phyloP scores from a whole-genome alignment of 1,140 invertebrate genomes.

The Cepaea nemoralis region DNA sequence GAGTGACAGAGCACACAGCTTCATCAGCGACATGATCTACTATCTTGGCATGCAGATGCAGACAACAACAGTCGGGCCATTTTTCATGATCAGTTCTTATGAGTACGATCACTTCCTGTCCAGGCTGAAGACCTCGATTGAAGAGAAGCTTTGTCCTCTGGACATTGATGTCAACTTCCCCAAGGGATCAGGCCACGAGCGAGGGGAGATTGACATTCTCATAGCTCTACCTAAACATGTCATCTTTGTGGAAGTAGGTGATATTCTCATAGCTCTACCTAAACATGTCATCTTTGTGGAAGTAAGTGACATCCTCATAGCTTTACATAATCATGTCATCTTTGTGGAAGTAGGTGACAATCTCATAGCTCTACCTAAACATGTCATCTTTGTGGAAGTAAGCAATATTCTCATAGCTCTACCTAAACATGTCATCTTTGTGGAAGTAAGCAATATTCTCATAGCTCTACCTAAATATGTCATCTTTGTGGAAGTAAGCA shows the following conservation, averaged over 20 bases:
- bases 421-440: too few species aligned
- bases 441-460: too few species aligned
- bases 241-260: slow-evolving; percentile 22
- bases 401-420: too few species aligned
- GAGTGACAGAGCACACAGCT: slow-evolving; percentile 29
- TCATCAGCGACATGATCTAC: slow-evolving; percentile 8
- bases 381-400: too few species aligned
- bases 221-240: not conserved
- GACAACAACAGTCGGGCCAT: not conserved
- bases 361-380: too few species aligned
- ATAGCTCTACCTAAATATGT: too few species aligned
- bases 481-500: too few species aligned
- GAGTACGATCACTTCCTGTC: slow-evolving; percentile 33
- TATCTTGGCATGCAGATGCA: not conserved
- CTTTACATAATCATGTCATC: too few species aligned
- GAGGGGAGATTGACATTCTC: slow-evolving; percentile 30
- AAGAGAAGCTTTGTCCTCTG: not conserved
- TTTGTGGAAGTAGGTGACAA: too few species aligned
- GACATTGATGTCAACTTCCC: slow-evolving; percentile 7
- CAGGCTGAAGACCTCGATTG: not conserved
- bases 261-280: too few species aligned
- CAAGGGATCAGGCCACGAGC: not conserved
- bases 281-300: too few species aligned
- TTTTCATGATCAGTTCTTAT: slow-evolving; percentile 31
- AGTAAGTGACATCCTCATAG: too few species aligned